A percentile compares a stretch with the other conserved stretches of the same genome.
These are phyloP conservation scores for Platygyra sinensis DNA, from an alignment of 64 coral and sea anemone genomes.

Conservation along the genomic window DNA sequence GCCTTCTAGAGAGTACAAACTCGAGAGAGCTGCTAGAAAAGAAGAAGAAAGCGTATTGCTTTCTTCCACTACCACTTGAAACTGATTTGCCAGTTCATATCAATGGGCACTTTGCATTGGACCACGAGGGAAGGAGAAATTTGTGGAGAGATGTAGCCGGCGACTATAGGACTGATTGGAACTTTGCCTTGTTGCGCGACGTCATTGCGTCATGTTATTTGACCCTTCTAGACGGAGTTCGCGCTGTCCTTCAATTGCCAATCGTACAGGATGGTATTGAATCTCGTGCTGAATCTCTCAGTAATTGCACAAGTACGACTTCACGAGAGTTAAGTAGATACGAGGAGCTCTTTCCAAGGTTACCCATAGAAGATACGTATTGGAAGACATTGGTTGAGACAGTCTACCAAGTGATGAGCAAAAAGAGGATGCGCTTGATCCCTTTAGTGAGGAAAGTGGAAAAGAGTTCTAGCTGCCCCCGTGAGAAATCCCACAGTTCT, in stretches of 20 bases:
- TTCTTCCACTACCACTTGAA: slow-evolving; percentile 70
- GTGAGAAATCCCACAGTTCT: not conserved
- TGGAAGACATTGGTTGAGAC: slow-evolving; percentile 49
- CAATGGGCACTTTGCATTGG: slow-evolving; percentile 96
- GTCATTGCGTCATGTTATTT: slow-evolving; percentile 76
- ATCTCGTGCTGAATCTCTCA: not conserved
- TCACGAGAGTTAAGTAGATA: slow-evolving; percentile 1
- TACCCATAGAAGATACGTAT: slow-evolving; percentile 5
- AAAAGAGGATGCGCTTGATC: not conserved
- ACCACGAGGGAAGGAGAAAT: slow-evolving; percentile 76
- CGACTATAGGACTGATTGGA: slow-evolving; percentile 62
- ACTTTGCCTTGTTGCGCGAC: slow-evolving; percentile 30
- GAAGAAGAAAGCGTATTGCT: slow-evolving; percentile 64
- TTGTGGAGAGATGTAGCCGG: slow-evolving; percentile 43
- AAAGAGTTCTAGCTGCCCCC: not conserved
- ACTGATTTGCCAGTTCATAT: slow-evolving; percentile 79
- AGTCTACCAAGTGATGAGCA: slow-evolving; percentile 49
- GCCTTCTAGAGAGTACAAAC: not conserved
- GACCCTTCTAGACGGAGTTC: slow-evolving; percentile 43
- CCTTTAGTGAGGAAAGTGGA: slow-evolving; percentile 2
- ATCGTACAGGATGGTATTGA: not conserved
- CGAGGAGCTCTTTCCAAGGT: slow-evolving; percentile 46
- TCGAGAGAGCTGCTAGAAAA: no score
- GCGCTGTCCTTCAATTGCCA: slow-evolving; percentile 9
- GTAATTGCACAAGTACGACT: not conserved